phyloP scores from a whole-genome alignment of 1,140 invertebrate species.

The Schlechtendalia chinensis region DNA sequence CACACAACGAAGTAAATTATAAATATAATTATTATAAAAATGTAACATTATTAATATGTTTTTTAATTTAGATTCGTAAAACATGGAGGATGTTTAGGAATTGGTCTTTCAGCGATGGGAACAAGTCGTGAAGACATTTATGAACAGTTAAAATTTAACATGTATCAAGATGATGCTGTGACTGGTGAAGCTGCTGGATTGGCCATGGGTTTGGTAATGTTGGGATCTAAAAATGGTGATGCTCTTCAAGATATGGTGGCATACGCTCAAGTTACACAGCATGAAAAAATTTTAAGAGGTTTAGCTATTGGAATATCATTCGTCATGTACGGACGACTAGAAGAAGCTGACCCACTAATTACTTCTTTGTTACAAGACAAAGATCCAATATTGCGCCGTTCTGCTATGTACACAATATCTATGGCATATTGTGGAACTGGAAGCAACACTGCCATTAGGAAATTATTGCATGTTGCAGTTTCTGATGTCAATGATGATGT shows the following conservation, averaged over 20 bases:
- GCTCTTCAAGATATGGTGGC: conserved; percentile 95
- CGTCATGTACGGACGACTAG: conserved; percentile 93
- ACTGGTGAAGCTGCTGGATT: conserved; percentile 97
- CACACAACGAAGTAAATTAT: conserved; percentile 75
- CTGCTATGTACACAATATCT: conserved; percentile 95
- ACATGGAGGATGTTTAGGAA: conserved; percentile 94
- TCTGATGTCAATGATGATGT: conserved; percentile 99
- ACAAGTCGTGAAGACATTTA: conserved; percentile 92
- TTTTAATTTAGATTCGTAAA: conserved; percentile 71
- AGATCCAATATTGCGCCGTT: conserved; percentile 82
- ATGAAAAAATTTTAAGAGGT: conserved; percentile 96
- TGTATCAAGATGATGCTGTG: conserved; percentile 98
- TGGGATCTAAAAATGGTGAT: conserved; percentile 85
- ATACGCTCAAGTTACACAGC: conserved; percentile 89
- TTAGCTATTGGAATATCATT: conserved; percentile 93
- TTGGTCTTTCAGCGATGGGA: conserved; percentile 96
- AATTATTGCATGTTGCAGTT: conserved; percentile 89
- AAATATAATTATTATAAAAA: not conserved
- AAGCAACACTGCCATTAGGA: conserved; percentile 93
- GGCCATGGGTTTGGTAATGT: conserved; percentile 98
- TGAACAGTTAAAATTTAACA: conserved; percentile 92
- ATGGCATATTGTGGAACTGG: conserved; percentile 99
- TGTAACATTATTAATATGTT: not conserved
- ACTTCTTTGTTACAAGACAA: conserved; percentile 81
- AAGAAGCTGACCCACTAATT: conserved; percentile 94